Base-by-base conservation (phyloP, 2,797 vertebrate genomes). In the Acanthurus leucopareius region DNA sequence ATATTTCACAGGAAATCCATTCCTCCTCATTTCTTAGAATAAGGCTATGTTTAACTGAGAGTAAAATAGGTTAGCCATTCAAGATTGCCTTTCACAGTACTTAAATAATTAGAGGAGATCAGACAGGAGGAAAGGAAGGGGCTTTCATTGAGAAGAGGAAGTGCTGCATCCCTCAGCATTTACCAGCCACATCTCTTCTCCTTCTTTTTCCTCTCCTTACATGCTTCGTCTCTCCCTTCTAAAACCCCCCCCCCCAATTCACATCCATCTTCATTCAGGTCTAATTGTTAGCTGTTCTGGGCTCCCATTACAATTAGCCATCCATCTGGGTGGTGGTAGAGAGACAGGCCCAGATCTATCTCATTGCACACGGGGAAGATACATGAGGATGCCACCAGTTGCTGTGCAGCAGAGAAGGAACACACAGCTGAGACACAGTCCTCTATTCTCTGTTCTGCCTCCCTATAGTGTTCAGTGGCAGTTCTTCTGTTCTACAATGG, bases 291-390 rank as follows among this genome's bases (percentile, higher is more conserved):
- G 89, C 86, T 85, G 86, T 90, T 91, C 90, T 83, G 87, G 72
- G 90, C 79, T 89, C 90, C 88, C 84, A 77, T 89, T 89, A 90
- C 89, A 93, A 93, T 93, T 94, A 93, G 77, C 77, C 84, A 82
- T 91, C 91, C 91, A 91, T 93, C 92, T 93, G 90, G 84, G 85
- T 69, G 79, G 80, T 63, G 78, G 82, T 53, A 35, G 32, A 66
- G 77, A 85, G 75, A 84, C 84, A 82, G 80, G 54, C 60, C 40
- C 86, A 69, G 82, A 87, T 91, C 79, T 61, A 75, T 90, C 86
- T 81, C 66, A 65, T 57, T 59, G 22, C 82, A 83, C 85, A 73
- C 72, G 78, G 71, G 78, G 76, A 69, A 87, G 83, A 75, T 78
- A 47, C 88, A 86, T 20, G 68, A 80, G 65, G 77, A 87, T 69